Evolutionary conservation across 2,888 invertebrate species (phyloP).

Genomic region (Myathropa florea): DNA sequence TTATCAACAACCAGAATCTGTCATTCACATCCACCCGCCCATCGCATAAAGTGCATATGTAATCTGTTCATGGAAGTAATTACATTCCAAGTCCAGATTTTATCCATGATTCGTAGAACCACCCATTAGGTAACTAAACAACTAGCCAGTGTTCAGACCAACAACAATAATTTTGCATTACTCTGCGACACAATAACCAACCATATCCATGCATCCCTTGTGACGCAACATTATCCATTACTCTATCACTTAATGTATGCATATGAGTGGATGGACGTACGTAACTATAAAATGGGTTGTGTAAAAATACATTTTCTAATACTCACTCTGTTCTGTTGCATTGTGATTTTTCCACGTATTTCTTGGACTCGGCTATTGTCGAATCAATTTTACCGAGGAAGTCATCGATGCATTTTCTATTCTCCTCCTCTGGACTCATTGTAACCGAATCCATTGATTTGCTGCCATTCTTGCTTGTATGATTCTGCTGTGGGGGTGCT

Average conservation of each 20-base stretch:
- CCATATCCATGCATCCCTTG: not conserved
- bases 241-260: not conserved
- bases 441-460: constrained; percentile 82
- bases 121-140: too few relatives aligned
- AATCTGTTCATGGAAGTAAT: too few relatives aligned
- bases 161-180: too few relatives aligned
- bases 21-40: too few relatives aligned
- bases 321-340: constrained; percentile 92
- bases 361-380: constrained; percentile 91
- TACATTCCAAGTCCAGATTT: too few relatives aligned
- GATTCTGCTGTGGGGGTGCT: constrained; percentile 74
- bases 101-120: too few relatives aligned
- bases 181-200: not conserved
- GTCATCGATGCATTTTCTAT: constrained; percentile 88
- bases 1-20: too few relatives aligned
- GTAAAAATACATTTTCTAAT: not conserved
- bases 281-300: not conserved
- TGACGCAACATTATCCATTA: not conserved
- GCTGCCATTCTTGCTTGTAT: constrained; percentile 78
- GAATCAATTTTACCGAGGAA: constrained; percentile 92
- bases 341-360: constrained; percentile 90
- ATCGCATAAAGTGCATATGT: too few relatives aligned
- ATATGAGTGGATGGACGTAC: not conserved
- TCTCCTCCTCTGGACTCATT: constrained; percentile 86
- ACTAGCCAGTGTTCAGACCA: too few relatives aligned